A percentile compares a stretch with the other conserved stretches of the same genome.
These are phyloP conservation scores for Spinibarbus caldwelli DNA, from an alignment of 2,797 vertebrate genomes.

Conservation along the genomic window DNA sequence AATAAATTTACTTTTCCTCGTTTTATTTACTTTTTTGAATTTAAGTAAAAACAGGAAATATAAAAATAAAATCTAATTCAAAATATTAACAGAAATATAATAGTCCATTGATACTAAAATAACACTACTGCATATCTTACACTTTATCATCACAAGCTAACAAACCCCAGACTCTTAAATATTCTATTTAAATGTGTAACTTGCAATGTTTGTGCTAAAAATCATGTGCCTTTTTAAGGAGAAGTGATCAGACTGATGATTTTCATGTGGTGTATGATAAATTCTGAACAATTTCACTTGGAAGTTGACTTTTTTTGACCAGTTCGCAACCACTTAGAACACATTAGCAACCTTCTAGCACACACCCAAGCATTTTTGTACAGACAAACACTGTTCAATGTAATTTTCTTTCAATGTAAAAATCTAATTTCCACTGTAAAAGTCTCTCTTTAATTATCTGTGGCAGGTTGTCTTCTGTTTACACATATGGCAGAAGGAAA, in stretches of 20 bases:
- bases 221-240: background rate
- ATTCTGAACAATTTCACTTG: background rate
- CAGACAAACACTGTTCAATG: background rate
- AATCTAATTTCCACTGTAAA: background rate
- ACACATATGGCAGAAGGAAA: conserved; percentile 46
- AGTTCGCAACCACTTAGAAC: background rate
- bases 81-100: too few species aligned
- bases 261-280: background rate
- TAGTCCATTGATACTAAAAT: too few species aligned
- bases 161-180: too few species aligned
- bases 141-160: too few species aligned
- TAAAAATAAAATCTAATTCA: too few species aligned
- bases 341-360: background rate
- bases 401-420: background rate
- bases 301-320: background rate
- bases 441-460: conserved; percentile 41
- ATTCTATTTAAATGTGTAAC: too few species aligned
- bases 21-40: too few species aligned
- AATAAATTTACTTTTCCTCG: too few species aligned
- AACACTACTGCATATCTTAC: too few species aligned
- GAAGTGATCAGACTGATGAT: background rate
- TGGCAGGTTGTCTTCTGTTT: conserved; percentile 46
- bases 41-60: too few species aligned
- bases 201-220: background rate
- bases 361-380: background rate